A percentile compares a stretch with the other conserved stretches of the same genome.
Evolutionary conservation across 2,113 vertebrate species (phyloP).

Genomic region (Nycticorax nycticorax): DNA sequence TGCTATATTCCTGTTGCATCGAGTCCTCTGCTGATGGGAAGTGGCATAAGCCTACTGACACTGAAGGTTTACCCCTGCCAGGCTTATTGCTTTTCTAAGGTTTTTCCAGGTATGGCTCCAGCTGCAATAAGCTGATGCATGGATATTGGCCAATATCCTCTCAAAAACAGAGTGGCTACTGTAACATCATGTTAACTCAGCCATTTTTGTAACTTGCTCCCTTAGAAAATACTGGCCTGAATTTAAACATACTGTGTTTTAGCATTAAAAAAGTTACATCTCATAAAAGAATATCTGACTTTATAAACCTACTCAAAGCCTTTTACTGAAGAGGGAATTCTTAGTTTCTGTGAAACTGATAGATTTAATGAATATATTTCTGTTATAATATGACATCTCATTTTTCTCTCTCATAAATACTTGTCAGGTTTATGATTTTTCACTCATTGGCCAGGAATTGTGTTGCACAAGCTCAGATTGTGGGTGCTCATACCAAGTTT

Average conservation of each 20-base stretch:
- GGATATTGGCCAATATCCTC: slow-evolving; percentile 1
- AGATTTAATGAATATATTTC: slow-evolving; percentile 82
- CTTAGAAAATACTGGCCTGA: slow-evolving; percentile 54
- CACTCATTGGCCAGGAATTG: slow-evolving; percentile 79
- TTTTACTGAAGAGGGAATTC: slow-evolving; percentile 78
- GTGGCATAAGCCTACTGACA: not conserved
- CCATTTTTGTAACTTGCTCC: not conserved
- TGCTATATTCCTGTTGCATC: not conserved
- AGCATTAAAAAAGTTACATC: slow-evolving; percentile 67
- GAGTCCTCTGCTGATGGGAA: not conserved
- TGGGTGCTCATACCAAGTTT: slow-evolving; percentile 87
- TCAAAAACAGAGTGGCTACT: slow-evolving; percentile 32
- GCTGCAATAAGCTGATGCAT: not conserved
- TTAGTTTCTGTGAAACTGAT: slow-evolving; percentile 72
- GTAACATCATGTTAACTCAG: not conserved
- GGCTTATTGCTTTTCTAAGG: not conserved
- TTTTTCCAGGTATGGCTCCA: not conserved
- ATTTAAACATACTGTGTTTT: slow-evolving; percentile 65
- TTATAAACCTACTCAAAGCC: slow-evolving; percentile 75
- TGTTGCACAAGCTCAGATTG: slow-evolving; percentile 73
- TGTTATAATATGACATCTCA: slow-evolving; percentile 76
- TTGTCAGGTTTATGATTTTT: slow-evolving; percentile 78
- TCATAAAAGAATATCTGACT: slow-evolving; percentile 75
- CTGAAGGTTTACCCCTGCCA: not conserved
- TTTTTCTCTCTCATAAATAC: slow-evolving; percentile 80